phyloP scores from a whole-genome alignment of 2,113 vertebrate species.

The Myotis yumanensis region DNA sequence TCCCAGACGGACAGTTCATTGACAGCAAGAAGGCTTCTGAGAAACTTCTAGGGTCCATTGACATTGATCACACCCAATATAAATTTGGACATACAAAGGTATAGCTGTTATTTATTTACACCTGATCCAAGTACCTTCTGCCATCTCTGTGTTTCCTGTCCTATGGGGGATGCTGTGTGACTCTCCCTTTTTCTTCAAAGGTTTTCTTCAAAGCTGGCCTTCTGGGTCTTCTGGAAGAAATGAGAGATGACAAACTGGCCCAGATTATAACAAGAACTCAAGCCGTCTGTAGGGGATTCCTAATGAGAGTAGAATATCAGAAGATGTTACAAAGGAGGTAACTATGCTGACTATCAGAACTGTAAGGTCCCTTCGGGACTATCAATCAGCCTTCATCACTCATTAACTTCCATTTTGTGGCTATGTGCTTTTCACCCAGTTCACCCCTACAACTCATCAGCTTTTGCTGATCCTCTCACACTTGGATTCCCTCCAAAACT shows the following conservation, averaged over 20 bases:
- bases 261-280: conserved; percentile 95
- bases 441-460: not conserved
- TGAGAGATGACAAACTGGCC: conserved; percentile 94
- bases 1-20: conserved; percentile 92
- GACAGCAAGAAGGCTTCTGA: conserved; percentile 94
- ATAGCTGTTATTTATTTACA: conserved; percentile 22
- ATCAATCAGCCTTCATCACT: not conserved
- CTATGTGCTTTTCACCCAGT: not conserved
- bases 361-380: not conserved
- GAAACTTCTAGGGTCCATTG: conserved; percentile 90
- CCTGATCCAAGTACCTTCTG: not conserved
- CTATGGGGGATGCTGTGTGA: not conserved
- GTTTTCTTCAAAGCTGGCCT: conserved; percentile 97
- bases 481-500: not conserved
- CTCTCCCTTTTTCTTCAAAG: conserved; percentile 75
- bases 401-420: not conserved
- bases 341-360: not conserved
- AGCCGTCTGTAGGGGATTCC: conserved; percentile 88
- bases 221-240: conserved; percentile 92
- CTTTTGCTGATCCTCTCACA: not conserved
- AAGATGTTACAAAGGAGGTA: conserved; percentile 94
- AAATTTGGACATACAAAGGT: conserved; percentile 95
- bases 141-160: not conserved
- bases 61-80: conserved; percentile 90
- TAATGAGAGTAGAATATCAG: conserved; percentile 91